These are phyloP conservation scores for Glyptemys insculpta DNA, from an alignment of 2,797 vertebrate genomes.

Conservation along the genomic window DNA sequence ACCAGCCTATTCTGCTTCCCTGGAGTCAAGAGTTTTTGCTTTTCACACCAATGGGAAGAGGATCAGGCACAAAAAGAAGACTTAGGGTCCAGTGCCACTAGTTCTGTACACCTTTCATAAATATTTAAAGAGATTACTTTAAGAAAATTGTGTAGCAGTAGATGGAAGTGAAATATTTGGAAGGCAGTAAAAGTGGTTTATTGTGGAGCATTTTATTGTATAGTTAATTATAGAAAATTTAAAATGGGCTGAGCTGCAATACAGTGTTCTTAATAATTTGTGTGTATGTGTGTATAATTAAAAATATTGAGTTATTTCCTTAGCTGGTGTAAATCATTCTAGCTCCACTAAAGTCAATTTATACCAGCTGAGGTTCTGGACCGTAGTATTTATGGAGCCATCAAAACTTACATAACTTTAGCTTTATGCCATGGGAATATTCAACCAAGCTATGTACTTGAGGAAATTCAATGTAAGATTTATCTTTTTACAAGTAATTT, in stretches of 20 bases:
- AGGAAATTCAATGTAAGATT: neutral
- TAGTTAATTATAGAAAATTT: conserved; percentile 53
- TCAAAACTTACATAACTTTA: neutral
- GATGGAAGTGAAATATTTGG: conserved; percentile 46
- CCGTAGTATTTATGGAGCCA: conserved; percentile 13
- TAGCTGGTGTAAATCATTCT: conserved; percentile 44
- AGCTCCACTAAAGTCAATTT: conserved; percentile 48
- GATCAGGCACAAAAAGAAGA: conserved; percentile 21
- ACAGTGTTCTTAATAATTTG: conserved; percentile 54
- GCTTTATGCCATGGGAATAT: neutral
- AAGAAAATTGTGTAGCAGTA: neutral
- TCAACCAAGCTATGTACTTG: neutral
- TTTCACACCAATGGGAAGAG: neutral
- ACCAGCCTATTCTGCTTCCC: neutral
- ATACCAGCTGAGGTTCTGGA: conserved; percentile 37
- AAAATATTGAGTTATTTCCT: conserved; percentile 45
- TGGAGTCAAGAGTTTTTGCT: conserved; percentile 2
- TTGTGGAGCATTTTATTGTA: conserved; percentile 49
- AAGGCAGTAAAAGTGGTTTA: conserved; percentile 45
- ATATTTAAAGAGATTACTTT: conserved; percentile 6
- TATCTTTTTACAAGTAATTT: neutral
- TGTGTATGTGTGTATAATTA: conserved; percentile 43
- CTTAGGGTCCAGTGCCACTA: conserved; percentile 11
- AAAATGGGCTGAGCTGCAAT: conserved; percentile 51
- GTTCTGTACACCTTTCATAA: conserved; percentile 1